phyloP scores from a whole-genome alignment of 2,888 invertebrate genomes.

The Drosophila robusta region DNA sequence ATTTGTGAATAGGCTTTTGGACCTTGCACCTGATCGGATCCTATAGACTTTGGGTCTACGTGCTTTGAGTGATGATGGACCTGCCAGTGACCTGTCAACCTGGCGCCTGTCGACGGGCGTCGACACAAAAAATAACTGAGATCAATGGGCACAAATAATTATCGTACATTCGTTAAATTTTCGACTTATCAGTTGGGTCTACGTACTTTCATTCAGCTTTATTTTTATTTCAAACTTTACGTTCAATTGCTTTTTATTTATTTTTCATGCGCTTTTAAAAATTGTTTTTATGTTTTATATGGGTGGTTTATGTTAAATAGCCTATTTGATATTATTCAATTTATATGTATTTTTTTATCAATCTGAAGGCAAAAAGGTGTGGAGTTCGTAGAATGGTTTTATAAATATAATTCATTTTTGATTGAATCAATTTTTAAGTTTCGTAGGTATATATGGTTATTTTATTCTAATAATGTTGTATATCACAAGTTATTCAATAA shows the following conservation, averaged over 20 bases:
- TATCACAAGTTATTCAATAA: too few species aligned
- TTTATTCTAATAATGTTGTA: too few species aligned
- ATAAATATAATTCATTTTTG: too few species aligned
- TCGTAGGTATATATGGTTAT: too few species aligned
- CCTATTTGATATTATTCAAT: constrained; percentile 4
- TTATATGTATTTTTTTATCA: too few species aligned
- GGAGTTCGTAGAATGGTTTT: too few species aligned
- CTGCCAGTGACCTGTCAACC: constrained; percentile 22
- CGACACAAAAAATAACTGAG: constrained; percentile 9
- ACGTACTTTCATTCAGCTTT: constrained; percentile 8
- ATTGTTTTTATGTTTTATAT: not conserved
- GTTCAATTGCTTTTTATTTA: constrained; percentile 20
- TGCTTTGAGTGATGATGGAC: constrained; percentile 25
- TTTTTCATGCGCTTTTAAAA: constrained; percentile 10
- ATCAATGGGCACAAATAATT: constrained; percentile 55
- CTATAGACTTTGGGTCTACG: not conserved
- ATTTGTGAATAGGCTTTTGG: not conserved
- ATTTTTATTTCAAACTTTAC: constrained; percentile 5
- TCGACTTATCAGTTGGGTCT: constrained; percentile 36
- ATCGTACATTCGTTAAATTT: constrained; percentile 56
- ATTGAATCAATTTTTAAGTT: too few species aligned
- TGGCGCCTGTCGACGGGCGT: constrained; percentile 13
- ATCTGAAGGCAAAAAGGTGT: too few species aligned
- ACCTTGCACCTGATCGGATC: constrained; percentile 11
- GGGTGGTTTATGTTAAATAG: constrained; percentile 17